Base-by-base conservation (phyloP, 2,113 vertebrate genomes). In the Catharus fuscescens region DNA sequence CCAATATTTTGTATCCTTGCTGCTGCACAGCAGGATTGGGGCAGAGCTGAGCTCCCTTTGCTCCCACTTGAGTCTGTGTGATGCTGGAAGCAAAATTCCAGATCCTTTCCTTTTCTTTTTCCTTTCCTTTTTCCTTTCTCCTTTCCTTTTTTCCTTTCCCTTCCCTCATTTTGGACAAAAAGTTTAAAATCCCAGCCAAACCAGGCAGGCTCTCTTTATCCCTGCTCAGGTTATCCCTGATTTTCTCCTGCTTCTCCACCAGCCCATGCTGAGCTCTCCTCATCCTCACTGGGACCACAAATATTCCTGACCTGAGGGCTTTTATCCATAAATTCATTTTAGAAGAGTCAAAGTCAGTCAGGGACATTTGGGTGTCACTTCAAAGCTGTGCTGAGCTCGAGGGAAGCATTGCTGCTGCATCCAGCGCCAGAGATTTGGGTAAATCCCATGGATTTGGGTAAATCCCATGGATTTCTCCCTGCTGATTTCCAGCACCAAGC, bases 241-340 rank as follows among this genome's bases (percentile, higher is more conserved):
- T 18, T 70, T 66, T 25, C 8, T 66, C 13, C 8, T 61, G 7
- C 25, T 47, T 17, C 70, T 52, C n/a, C 29, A 48, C 48, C 53
- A 62, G 26, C 9, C 9, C 3, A 0, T 5, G 29, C 59, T 14
- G 34, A 54, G 14, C 44, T 47, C 14, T 70, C 21, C 21, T 38
- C 57, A 11, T 16, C 38, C 2, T 5, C 3, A 1, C 19, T 1
- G 1, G 15, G 12, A 12, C 36, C 29, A 10, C 1, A 0, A 15
- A 59, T 5, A 6, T 13, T 32, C 59, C 36, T 31, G 20, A 69
- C 40, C 18, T 2, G 14, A 26, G 59, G 36, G 1, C 1, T 2
- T 89, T 92, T 26, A 36, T 65, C 24, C 28, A 10, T 52, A 18
- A 60, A 64, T 48, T 24, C 2, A 19, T 40, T 60, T 69, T 8